Evolutionary conservation across 2,888 invertebrate genomes (phyloP).

Genomic region (Dermolepida albohirtum): DNA sequence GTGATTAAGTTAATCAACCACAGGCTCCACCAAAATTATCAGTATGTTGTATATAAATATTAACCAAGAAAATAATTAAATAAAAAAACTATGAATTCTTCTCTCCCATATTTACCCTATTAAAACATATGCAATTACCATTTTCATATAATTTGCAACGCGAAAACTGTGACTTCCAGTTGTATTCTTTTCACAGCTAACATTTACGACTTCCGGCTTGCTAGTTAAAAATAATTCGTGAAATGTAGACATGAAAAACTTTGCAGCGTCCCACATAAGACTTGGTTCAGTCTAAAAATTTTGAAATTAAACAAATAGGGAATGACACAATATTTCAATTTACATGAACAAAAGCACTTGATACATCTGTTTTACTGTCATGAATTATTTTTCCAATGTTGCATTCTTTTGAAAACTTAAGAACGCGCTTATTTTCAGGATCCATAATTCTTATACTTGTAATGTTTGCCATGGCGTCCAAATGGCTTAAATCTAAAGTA

Average conservation of each 20-base stretch:
- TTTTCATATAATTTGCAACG: slow-evolving; percentile 74
- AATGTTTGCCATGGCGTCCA: slow-evolving; percentile 60
- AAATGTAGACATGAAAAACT: slow-evolving; percentile 68
- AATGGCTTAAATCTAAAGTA: slow-evolving; percentile 11
- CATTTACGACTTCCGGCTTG: slow-evolving; percentile 46
- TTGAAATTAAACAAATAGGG: background rate
- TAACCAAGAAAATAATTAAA: no score
- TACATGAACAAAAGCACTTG: slow-evolving; percentile 45
- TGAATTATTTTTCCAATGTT: slow-evolving; percentile 50
- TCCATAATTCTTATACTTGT: slow-evolving; percentile 76
- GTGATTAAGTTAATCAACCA: no score
- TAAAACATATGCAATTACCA: slow-evolving; percentile 68
- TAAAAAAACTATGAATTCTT: no score
- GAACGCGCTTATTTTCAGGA: slow-evolving; percentile 67
- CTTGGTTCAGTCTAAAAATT: slow-evolving; percentile 73
- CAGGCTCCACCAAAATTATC: no score
- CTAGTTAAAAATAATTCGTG: slow-evolving; percentile 49
- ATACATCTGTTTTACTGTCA: slow-evolving; percentile 46
- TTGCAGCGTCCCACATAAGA: slow-evolving; percentile 77
- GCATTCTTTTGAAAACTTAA: slow-evolving; percentile 66
- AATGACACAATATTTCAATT: background rate
- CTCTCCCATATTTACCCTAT: no score
- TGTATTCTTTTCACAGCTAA: slow-evolving; percentile 52
- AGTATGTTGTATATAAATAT: no score
- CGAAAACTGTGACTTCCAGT: slow-evolving; percentile 71